phyloP scores from a whole-genome alignment of 2,113 vertebrate species.

The Gobio gobio region DNA sequence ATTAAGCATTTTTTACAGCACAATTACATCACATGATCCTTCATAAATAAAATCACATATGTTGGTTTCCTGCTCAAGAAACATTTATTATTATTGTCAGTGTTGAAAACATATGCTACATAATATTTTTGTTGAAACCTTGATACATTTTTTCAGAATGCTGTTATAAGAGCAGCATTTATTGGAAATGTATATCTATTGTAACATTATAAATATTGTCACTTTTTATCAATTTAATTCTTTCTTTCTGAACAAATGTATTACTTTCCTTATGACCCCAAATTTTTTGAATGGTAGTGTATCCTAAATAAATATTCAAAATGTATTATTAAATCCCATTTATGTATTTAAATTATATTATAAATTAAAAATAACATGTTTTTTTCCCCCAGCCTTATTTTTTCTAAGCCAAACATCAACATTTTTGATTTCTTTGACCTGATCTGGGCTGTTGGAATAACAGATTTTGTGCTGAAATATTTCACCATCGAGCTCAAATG shows the following conservation, averaged over 20 bases:
- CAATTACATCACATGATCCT: neutral
- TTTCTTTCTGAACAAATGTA: neutral
- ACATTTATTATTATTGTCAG: no score
- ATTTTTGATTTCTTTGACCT: slow-evolving; percentile 93
- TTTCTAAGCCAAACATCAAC: slow-evolving; percentile 90
- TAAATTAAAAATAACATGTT: neutral
- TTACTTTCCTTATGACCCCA: neutral
- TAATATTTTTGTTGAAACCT: neutral
- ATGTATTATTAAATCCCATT: neutral
- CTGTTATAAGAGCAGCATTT: neutral
- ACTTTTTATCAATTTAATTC: neutral
- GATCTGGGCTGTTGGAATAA: slow-evolving; percentile 94
- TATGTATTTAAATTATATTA: neutral
- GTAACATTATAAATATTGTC: neutral
- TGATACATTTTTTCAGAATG: neutral
- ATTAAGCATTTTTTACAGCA: neutral
- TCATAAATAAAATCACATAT: no score
- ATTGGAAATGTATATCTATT: neutral
- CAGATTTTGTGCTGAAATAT: slow-evolving; percentile 95
- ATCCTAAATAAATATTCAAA: neutral
- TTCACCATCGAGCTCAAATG: slow-evolving; percentile 93
- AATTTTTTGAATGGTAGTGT: neutral
- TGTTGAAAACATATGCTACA: no score
- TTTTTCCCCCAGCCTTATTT: slow-evolving; percentile 82
- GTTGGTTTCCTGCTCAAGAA: no score